Base-by-base conservation (phyloP, 2,888 invertebrate species). In the Dolichomitus sp. region DNA sequence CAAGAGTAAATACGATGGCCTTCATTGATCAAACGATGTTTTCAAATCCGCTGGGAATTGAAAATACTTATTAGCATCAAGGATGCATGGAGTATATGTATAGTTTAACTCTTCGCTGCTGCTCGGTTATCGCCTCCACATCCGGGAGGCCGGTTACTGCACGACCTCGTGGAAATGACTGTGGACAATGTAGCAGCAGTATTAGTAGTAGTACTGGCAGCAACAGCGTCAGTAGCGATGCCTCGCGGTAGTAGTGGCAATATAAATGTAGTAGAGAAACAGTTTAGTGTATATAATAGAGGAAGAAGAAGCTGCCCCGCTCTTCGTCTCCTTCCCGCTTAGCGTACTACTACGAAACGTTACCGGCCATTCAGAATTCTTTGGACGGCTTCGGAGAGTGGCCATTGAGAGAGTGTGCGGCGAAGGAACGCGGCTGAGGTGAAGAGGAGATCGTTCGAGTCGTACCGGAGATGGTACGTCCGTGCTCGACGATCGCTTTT, bases 361-460 rank as follows among this genome's bases (percentile, higher is more conserved):
- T 30, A 27, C 48, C 73, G 66, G 50, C 79, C 79, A 79, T 79
- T 79, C 79, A 79, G 79, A 73, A 79, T 78, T 82, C 82, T 70
- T 75, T 40, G 37, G 45, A 54, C 59, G 37, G 54, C 9, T 48
- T 45, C 59, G 54, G 63, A 50, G 74, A 61, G 76, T 83, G 80
- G 85, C 85, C 84, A 80, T 85, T 85, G 81, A 83, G 79, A 80
- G 81, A 80, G 61, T 54, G 59, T 30, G 54, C 5, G 7, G 37
- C 59, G 80, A 66, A 54, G 66, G 69, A 81, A 83, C 83, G 73
- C 37, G 77, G n/a, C 52, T 42, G 52, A 61, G 66, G 45, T 19
- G n/a, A 57, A 14, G 57, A 45, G 19, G 57, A 63, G 75, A 75
- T 65, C 50, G 66, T 23, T 42, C 48, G 79, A 23, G 77, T 45